Evolutionary conservation across 2,113 vertebrate species (phyloP), one percentile per base, ranked within the genome.

Genomic region (Ceyx melanurus): DNA sequence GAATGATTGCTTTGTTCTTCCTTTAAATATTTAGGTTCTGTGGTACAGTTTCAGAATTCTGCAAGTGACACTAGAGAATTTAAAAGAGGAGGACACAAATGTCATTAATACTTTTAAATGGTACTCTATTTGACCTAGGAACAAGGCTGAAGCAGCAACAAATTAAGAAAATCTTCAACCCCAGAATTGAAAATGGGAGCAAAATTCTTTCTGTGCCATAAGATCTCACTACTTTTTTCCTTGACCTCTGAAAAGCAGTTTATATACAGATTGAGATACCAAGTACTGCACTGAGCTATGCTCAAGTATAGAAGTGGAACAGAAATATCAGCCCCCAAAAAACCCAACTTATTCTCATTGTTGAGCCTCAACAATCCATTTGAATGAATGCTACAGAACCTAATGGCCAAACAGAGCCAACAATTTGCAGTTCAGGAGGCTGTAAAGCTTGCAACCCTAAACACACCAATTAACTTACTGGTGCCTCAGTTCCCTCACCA

Each of bases 351-450:
- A 19, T 14, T 66, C 46, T 43, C 9, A 6, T 65, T 60, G 29
- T 5, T 81, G 45, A 92, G n/a, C 11, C 18, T 82, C 66, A 86
- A 68, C 66, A 62, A 70, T 42, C 10, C 28, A 16, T 65, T 86
- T 60, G 45, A 78, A 64, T 33, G 4, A 70, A 16, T 16, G 12
- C 57, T 75, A 19, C 7, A 66, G 40, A 48, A 57, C 7, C 5
- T 2, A 40, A 56, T 0, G 3, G 56, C 4, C 45, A 23, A 19
- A 56, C 1, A 1, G 0, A 0, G 31, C 50, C 9, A 88, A 40
- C 6, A 23, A 31, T 8, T 4, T 60, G 21, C 29, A 42, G 22
- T 28, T 64, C 71, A 51, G 35, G 50, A 87, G 16, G 46, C 18
- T 57, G 3, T 40, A 37, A 20, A 18, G 10, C 58, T 18, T 33